These are phyloP conservation scores for Falco berigora DNA, from an alignment of 2,797 vertebrate species.

Conservation along the genomic window DNA sequence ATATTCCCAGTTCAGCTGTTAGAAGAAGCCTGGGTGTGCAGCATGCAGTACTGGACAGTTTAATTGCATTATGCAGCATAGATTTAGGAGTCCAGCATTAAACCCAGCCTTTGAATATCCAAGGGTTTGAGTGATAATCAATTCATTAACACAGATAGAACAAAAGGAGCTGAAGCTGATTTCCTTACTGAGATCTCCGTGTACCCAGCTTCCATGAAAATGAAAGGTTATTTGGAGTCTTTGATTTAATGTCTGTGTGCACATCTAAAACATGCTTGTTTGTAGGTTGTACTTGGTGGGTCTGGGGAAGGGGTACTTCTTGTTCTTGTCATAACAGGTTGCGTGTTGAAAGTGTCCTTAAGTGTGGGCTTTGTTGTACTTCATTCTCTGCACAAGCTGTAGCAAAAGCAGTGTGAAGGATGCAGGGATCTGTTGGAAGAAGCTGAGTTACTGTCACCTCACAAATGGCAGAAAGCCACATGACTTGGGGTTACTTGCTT, in stretches of 20 bases:
- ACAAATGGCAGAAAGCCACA: background rate
- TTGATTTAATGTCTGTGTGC: background rate
- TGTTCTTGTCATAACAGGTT: background rate
- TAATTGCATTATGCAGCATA: background rate
- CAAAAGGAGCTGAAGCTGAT: background rate
- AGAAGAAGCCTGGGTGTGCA: background rate
- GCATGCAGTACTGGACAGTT: background rate
- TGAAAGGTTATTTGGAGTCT: background rate
- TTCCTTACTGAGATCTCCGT: background rate
- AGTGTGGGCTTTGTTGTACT: background rate
- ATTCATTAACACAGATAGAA: background rate
- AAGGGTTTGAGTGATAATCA: background rate
- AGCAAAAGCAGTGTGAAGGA: background rate
- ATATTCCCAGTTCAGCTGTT: background rate
- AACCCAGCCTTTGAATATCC: background rate
- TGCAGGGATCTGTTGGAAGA: background rate
- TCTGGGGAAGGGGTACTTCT: background rate
- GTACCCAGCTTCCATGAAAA: background rate
- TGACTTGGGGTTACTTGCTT: background rate
- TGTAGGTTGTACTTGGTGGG: background rate
- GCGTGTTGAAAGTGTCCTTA: background rate
- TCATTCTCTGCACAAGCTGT: background rate
- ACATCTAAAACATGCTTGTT: background rate
- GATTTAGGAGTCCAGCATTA: background rate
- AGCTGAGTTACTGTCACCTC: background rate